Percentiles rank a stretch among this genome's conserved stretches.
These are phyloP conservation scores for Dermatemys mawii DNA, from an alignment of 2,113 vertebrate genomes.

Conservation along the genomic window DNA sequence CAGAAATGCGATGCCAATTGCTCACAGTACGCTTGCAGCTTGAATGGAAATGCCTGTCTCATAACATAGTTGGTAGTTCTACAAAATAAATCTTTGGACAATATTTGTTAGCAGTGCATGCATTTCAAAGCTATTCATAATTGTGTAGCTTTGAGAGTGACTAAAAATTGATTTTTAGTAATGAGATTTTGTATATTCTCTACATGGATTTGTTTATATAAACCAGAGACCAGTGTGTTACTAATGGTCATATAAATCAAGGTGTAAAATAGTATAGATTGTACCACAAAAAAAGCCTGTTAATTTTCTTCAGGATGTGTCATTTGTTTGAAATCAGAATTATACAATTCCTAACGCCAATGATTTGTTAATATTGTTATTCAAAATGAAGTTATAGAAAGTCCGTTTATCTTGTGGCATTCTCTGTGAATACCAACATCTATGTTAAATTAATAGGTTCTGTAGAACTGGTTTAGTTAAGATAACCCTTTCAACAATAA, in stretches of 20 bases:
- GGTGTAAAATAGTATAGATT: not conserved
- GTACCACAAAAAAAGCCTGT: not conserved
- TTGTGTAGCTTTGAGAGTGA: not conserved
- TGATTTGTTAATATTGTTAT: not conserved
- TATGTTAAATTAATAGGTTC: not conserved
- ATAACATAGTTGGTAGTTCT: not conserved
- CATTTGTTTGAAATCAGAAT: not conserved
- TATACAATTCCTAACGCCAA: not conserved
- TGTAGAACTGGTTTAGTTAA: not conserved
- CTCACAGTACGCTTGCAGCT: not conserved
- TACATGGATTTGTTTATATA: not conserved
- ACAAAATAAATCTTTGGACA: not conserved
- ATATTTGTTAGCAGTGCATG: not conserved
- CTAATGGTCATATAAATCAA: not conserved
- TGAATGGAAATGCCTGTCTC: not conserved
- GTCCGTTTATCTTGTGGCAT: not conserved
- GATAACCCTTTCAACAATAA: not conserved
- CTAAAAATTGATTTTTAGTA: not conserved
- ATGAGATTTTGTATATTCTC: not conserved
- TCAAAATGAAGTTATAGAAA: not conserved
- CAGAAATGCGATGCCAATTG: not conserved
- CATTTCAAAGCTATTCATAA: not conserved
- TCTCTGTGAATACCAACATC: not conserved
- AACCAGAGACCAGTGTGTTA: not conserved
- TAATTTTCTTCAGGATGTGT: not conserved